Conservation (phyloP, 2,797 vertebrate species). For the Salarias fasciatus region DNA sequence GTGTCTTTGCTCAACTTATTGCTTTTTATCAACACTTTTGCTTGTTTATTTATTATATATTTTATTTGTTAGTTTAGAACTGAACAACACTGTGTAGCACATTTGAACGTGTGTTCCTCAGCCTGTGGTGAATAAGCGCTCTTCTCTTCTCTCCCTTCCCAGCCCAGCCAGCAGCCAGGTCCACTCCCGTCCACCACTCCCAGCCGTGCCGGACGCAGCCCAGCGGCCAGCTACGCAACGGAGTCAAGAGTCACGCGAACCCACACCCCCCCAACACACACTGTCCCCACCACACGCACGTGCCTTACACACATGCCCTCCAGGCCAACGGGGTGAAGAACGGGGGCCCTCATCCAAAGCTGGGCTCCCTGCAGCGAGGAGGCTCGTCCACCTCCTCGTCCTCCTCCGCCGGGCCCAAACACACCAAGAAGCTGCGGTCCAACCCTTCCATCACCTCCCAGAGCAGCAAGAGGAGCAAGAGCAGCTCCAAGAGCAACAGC, state of each 20-base stretch:
- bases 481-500: conserved; percentile 89
- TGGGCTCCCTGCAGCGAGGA: conserved; percentile 76
- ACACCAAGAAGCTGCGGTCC: conserved; percentile 86
- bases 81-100: no score
- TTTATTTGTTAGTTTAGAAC: no score
- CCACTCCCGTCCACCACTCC: conserved; percentile 65
- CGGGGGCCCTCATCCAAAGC: conserved; percentile 75
- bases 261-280: conserved; percentile 62
- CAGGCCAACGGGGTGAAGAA: conserved; percentile 78
- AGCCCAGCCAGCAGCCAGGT: conserved; percentile 90
- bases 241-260: conserved; percentile 72
- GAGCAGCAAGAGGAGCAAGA: conserved; percentile 93
- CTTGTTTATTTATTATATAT: no score
- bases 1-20: no score
- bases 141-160: conserved; percentile 34
- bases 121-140: conserved; percentile 13
- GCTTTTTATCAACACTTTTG: no score
- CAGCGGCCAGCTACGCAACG: conserved; percentile 81
- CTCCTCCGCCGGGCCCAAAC: conserved; percentile 78
- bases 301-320: conserved; percentile 54
- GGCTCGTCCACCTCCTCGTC: conserved; percentile 81
- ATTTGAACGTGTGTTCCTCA: not conserved
- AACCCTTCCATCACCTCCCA: conserved; percentile 94
- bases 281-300: conserved; percentile 66
- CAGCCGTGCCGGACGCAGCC: conserved; percentile 78